These are phyloP conservation scores for Rhabdornis inornatus DNA, from an alignment of 2,113 vertebrate genomes.

Conservation along the genomic window DNA sequence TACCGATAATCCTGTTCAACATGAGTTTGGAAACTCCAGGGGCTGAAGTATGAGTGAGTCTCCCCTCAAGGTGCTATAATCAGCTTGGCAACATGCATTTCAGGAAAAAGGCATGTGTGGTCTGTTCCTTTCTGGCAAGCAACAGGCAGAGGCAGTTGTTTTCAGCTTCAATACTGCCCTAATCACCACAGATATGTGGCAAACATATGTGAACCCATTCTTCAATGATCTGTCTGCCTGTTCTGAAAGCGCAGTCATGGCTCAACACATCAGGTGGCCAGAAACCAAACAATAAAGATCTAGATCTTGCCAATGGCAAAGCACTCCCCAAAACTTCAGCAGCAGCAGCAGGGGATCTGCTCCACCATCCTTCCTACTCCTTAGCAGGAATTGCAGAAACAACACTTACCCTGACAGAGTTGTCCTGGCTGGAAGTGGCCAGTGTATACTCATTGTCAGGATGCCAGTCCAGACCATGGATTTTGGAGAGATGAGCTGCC, in stretches of 20 bases:
- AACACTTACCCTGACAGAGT: slow-evolving; percentile 89
- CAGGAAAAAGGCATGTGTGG: background rate
- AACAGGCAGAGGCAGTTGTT: background rate
- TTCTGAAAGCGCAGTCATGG: background rate
- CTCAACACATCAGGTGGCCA: background rate
- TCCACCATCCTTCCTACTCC: background rate
- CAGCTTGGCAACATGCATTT: background rate
- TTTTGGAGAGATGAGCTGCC: slow-evolving; percentile 96
- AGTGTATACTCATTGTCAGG: slow-evolving; percentile 92
- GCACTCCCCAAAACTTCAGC: background rate
- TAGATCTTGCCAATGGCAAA: background rate
- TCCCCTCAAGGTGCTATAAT: background rate
- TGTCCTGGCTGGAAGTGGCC: slow-evolving; percentile 97
- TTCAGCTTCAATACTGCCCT: background rate
- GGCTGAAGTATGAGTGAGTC: background rate
- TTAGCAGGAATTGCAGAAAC: background rate
- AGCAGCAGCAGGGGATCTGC: background rate
- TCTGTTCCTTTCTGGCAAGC: background rate
- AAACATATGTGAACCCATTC: background rate
- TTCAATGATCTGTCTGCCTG: background rate
- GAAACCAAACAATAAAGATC: background rate
- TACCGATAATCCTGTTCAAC: background rate
- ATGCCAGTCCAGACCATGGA: slow-evolving; percentile 97
- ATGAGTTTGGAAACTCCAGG: background rate
- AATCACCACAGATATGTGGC: background rate